Evolutionary conservation across 2,888 invertebrate species (phyloP), one percentile per base, ranked within the genome.

Genomic region (Melanargia galathea): DNA sequence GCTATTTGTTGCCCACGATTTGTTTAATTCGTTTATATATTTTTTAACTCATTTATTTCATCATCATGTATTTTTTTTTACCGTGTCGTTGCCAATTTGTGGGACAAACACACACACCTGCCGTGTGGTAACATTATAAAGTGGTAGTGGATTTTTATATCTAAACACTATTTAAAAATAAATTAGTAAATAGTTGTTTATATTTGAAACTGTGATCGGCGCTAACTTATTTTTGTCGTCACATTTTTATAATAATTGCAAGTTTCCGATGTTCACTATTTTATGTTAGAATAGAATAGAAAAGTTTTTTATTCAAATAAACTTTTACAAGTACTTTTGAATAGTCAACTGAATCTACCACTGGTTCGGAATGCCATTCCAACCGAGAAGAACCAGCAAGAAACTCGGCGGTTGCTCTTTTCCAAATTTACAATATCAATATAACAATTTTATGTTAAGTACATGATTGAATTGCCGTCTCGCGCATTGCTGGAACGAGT

Each of bases 1-100:
- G 52, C 52, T 30, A 45, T 52, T 45, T n/a, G 40, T 60, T 52
- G 33, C 45, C 45, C 52, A 26, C 33, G 33, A 60, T 52, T 54
- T 60, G 52, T 52, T 52, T 52, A 51, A 51, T 60, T 60, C 38
- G 30, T 26, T 46, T 26, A 51, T 26, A 40, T 38, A 40, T 35
- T 60, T 33, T 45, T 52, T 46, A 46, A 46, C 30, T 52, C 20
- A 43, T 33, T 26, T n/a, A n/a, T n/a, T n/a, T n/a, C n/a, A n/a
- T n/a, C n/a, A n/a, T n/a, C n/a, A n/a, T n/a, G n/a, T n/a, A n/a
- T n/a, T n/a, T n/a, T n/a, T n/a, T n/a, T 35, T 52, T 35, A 52
- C 13, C 11, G 18, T 20, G 16, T 20, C 13, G 18, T 18, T 52
- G 52, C 20, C 52, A 52, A 52, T 52, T 52, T 35, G 33, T 35